Evolutionary conservation across 1,140 invertebrate species (phyloP).

Genomic region (Papilio xuthus): DNA sequence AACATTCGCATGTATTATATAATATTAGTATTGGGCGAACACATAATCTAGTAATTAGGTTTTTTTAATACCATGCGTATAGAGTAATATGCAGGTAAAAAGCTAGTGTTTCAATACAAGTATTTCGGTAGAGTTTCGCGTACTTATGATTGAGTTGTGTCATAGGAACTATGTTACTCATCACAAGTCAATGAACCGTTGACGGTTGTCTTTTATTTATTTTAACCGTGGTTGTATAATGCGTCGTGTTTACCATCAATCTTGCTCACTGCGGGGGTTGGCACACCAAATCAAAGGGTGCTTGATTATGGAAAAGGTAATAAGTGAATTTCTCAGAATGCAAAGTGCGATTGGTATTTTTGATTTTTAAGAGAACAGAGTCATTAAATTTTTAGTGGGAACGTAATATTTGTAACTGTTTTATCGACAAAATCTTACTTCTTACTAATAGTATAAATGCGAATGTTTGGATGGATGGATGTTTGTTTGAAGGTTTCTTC

Average conservation of each 20-base stretch:
- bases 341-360: neutral
- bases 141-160: neutral
- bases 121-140: too few relatives aligned
- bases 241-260: conserved; percentile 29
- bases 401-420: too few relatives aligned
- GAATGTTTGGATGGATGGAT: too few relatives aligned
- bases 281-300: conserved; percentile 31
- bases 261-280: conserved; percentile 21
- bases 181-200: conserved; percentile 24
- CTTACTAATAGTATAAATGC: too few relatives aligned
- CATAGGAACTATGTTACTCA: neutral
- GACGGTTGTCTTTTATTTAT: conserved; percentile 31
- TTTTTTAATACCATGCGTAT: too few relatives aligned
- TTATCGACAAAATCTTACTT: too few relatives aligned
- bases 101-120: too few relatives aligned
- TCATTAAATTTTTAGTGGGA: neutral
- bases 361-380: neutral
- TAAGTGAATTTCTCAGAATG: conserved; percentile 33
- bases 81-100: too few relatives aligned
- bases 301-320: conserved; percentile 31
- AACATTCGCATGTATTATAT: too few relatives aligned
- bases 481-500: too few relatives aligned
- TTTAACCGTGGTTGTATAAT: conserved; percentile 30
- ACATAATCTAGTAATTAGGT: too few relatives aligned
- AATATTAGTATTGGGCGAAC: too few relatives aligned